Conservation (phyloP, 2,797 vertebrate genomes). For the Malurus splendens region DNA sequence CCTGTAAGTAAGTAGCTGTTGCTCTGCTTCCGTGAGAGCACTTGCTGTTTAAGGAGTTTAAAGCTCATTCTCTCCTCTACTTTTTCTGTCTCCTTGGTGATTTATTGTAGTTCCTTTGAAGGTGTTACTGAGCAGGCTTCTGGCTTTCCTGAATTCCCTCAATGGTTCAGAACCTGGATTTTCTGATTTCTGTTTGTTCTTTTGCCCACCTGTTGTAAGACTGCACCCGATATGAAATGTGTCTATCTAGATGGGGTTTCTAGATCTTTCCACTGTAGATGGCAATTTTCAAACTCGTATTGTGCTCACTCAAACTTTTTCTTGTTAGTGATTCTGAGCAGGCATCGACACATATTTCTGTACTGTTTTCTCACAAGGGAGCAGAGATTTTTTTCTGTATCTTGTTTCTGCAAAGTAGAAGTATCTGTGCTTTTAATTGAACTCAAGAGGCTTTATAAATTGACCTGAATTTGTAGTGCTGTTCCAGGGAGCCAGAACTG, state of each 20-base stretch:
- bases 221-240: background rate
- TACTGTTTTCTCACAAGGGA: constrained; percentile 22
- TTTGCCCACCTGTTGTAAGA: background rate
- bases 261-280: background rate
- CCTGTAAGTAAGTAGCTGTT: background rate
- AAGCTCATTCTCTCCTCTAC: background rate
- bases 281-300: background rate
- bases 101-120: background rate
- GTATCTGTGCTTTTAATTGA: constrained; percentile 54
- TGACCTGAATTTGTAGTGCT: constrained; percentile 29
- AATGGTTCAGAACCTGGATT: background rate
- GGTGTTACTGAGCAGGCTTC: background rate
- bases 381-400: constrained; percentile 2
- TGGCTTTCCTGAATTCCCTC: background rate
- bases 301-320: background rate
- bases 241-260: background rate
- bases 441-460: constrained; percentile 51
- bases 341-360: background rate
- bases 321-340: constrained; percentile 35
- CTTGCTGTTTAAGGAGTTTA: background rate
- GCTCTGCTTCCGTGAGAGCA: background rate
- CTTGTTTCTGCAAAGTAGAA: constrained; percentile 21
- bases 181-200: background rate
- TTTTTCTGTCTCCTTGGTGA: background rate
- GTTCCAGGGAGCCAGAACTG: constrained; percentile 15